Conservation (phyloP, 2,888 invertebrate species). For the Amiota communis region DNA sequence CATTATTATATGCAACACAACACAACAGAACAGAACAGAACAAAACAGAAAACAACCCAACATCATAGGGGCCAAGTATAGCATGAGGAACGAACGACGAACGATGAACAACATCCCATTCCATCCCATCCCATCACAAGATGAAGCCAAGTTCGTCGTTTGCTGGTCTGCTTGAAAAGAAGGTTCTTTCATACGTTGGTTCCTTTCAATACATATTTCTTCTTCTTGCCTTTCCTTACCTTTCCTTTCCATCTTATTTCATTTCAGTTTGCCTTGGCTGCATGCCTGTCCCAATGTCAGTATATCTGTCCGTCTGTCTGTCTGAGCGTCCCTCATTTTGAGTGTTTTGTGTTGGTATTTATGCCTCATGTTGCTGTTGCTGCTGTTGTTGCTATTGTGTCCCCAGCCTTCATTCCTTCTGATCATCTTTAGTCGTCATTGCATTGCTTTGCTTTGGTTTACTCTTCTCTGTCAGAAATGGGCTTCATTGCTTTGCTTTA, state of each 20-base stretch:
- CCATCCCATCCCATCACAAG: not conserved
- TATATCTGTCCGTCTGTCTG: constrained; percentile 21
- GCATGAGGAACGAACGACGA: not conserved
- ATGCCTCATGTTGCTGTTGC: constrained; percentile 29
- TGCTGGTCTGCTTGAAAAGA: too few relatives aligned
- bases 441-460: not conserved
- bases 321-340: not conserved
- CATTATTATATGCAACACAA: constrained; percentile 59
- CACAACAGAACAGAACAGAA: constrained; percentile 40
- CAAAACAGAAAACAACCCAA: not conserved
- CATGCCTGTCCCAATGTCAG: not conserved
- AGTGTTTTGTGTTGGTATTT: constrained; percentile 29
- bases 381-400: constrained; percentile 16
- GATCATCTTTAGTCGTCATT: not conserved
- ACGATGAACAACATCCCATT: not conserved
- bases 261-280: not conserved
- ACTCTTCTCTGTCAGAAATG: too few relatives aligned
- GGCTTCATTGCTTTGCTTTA: too few relatives aligned
- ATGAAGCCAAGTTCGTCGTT: constrained; percentile 44
- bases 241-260: not conserved
- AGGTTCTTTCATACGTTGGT: too few relatives aligned
- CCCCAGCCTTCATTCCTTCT: constrained; percentile 22
- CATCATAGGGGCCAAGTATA: not conserved
- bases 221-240: constrained; percentile 27
- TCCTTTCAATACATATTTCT: constrained; percentile 45